A percentile compares a stretch with the other conserved stretches of the same genome.
Conservation (phyloP, 2,797 vertebrate species). For the Fistularia commersonii region DNA sequence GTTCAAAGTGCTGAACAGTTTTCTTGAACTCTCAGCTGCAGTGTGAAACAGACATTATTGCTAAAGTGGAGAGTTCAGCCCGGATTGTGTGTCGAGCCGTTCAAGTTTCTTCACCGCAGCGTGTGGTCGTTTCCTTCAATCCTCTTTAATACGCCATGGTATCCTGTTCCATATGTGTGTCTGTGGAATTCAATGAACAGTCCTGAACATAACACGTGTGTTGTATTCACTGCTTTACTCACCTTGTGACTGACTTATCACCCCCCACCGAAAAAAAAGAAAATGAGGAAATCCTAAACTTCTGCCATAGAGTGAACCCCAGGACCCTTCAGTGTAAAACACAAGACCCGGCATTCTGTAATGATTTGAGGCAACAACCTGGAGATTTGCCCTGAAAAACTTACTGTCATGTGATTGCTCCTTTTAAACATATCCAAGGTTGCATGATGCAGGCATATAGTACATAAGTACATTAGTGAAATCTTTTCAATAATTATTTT, state of each 20-base stretch:
- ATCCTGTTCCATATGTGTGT: conserved; percentile 57
- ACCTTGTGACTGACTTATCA: conserved; percentile 41
- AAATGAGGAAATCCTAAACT: conserved; percentile 22
- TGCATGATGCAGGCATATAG: too few species aligned
- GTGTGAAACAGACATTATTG: conserved; percentile 10
- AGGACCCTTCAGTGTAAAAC: conserved; percentile 28
- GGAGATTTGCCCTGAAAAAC: too few species aligned
- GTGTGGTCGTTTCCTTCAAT: conserved; percentile 58
- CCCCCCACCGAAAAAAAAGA: conserved; percentile 16
- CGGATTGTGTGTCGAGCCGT: conserved; percentile 11
- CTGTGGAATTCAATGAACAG: conserved; percentile 22
- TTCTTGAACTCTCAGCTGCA: conserved; percentile 1
- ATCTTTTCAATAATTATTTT: too few species aligned
- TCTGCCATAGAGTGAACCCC: conserved; percentile 37
- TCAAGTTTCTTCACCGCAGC: conserved; percentile 43
- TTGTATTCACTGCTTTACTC: conserved; percentile 47
- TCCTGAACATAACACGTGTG: conserved; percentile 36
- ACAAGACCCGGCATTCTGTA: conserved; percentile 15
- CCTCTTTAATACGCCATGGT: conserved; percentile 51
- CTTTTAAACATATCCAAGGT: too few species aligned
- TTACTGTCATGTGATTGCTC: too few species aligned
- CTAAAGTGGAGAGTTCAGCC: conserved; percentile 7
- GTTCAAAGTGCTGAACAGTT: too few species aligned
- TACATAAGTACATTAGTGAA: too few species aligned
- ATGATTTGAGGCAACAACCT: conserved; percentile 16